Percentiles rank a stretch among this genome's conserved stretches.
Conservation (phyloP, 2,797 vertebrate genomes). For the Dicrostonyx torquatus region DNA sequence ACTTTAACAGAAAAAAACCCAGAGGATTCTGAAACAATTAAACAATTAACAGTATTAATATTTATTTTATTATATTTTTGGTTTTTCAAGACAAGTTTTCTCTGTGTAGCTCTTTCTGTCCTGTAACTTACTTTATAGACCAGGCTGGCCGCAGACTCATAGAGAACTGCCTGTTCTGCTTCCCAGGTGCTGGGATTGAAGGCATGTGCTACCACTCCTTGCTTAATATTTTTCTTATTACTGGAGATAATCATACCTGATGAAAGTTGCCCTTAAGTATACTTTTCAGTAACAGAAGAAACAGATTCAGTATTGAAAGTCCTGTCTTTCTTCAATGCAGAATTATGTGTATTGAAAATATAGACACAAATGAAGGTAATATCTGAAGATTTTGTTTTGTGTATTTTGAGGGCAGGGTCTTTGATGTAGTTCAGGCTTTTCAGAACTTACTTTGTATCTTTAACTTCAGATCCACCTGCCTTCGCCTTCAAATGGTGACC, state of each 20-base stretch:
- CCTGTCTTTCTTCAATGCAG: slow-evolving; percentile 16
- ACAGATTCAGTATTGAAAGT: background rate
- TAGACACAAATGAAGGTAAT: slow-evolving; percentile 28
- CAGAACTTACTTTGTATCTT: background rate
- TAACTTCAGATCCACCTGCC: background rate
- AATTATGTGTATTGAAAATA: slow-evolving; percentile 7
- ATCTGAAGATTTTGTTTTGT: slow-evolving; percentile 14
- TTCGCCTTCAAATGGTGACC: background rate
- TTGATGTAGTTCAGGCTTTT: background rate
- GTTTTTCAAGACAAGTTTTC: background rate
- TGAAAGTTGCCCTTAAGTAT: slow-evolving; percentile 15
- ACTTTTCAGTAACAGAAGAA: slow-evolving; percentile 34
- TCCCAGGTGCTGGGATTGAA: background rate
- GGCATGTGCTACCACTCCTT: background rate
- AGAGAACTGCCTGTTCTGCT: background rate
- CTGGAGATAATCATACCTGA: background rate
- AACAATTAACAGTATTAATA: background rate
- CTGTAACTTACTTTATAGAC: background rate
- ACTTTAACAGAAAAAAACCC: slow-evolving; percentile 5
- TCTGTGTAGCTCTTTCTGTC: background rate
- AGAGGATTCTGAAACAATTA: slow-evolving; percentile 37
- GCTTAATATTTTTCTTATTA: background rate
- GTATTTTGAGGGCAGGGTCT: background rate
- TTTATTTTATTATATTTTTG: background rate
- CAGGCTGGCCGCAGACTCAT: background rate